A percentile compares a stretch with the other conserved stretches of the same genome.
Conservation (phyloP, 2,888 invertebrate species). For the Noctua comes region DNA sequence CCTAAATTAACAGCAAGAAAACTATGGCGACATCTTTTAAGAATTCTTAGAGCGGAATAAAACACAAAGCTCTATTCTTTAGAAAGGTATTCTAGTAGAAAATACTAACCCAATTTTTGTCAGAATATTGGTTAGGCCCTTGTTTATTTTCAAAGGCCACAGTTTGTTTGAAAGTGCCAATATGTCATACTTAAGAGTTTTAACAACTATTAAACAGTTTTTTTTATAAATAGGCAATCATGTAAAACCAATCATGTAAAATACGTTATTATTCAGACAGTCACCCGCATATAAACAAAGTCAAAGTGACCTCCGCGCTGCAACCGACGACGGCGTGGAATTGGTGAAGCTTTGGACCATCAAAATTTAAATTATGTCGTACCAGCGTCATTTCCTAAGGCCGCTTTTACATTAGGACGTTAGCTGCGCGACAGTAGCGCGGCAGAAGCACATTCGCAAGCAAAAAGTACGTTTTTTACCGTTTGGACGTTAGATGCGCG, state of each 20-base stretch:
- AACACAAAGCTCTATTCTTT: neutral
- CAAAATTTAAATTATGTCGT: neutral
- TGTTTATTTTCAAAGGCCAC: neutral
- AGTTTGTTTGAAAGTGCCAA: neutral
- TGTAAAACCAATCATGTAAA: too few species aligned
- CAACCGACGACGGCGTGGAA: neutral
- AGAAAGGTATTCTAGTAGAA: neutral
- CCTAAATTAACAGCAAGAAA: constrained; percentile 16
- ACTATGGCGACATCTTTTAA: neutral
- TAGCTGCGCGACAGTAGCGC: too few species aligned
- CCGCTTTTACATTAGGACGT: too few species aligned
- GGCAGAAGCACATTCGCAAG: too few species aligned
- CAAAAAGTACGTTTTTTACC: too few species aligned
- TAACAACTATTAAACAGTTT: neutral
- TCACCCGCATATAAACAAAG: constrained; percentile 4
- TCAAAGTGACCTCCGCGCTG: neutral
- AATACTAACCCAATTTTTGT: neutral
- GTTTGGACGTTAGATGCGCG: too few species aligned
- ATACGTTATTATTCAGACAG: neutral
- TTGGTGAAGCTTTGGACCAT: neutral
- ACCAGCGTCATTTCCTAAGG: neutral
- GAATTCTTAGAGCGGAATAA: neutral
- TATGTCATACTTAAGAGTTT: neutral
- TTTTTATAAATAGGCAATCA: too few species aligned
- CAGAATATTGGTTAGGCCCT: neutral